phyloP scores from a whole-genome alignment of 2,113 vertebrate genomes.

The Motacilla alba region DNA sequence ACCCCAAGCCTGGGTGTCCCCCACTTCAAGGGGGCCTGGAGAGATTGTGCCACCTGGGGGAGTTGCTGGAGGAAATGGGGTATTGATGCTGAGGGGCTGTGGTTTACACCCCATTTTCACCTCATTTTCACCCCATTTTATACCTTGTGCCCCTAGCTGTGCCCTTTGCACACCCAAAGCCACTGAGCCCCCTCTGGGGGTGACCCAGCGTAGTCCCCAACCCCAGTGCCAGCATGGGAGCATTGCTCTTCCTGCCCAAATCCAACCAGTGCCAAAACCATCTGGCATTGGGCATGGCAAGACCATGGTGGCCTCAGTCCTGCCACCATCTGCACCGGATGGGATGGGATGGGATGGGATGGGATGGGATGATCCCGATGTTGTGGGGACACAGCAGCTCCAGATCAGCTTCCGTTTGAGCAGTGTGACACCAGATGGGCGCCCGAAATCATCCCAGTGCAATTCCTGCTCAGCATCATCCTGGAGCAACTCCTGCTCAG shows the following conservation, averaged over 20 bases:
- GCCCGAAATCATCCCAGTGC: not conserved
- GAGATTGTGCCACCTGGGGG: not conserved
- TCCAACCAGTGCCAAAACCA: not conserved
- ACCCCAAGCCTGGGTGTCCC: not conserved
- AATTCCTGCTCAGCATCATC: accelerated
- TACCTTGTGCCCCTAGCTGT: not conserved
- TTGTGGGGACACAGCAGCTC: not conserved
- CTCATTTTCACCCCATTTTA: not conserved
- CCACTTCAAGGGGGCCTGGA: accelerated
- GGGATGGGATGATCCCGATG: accelerated
- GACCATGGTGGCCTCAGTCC: accelerated
- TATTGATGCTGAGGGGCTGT: accelerated
- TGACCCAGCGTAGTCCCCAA: not conserved
- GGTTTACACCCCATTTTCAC: not conserved
- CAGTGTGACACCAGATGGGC: not conserved
- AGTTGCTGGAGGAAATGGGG: not conserved
- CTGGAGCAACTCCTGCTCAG: accelerated
- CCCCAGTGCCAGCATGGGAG: accelerated
- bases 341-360: not conserved
- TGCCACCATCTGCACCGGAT: not conserved
- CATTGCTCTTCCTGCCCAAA: not conserved
- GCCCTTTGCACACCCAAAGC: not conserved
- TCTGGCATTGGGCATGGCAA: accelerated
- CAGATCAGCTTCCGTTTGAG: accelerated
- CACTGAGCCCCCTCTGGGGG: accelerated